Percentiles rank a stretch among this genome's conserved stretches.
phyloP scores from a whole-genome alignment of 2,888 invertebrate genomes.

The Cephonodes hylas region DNA sequence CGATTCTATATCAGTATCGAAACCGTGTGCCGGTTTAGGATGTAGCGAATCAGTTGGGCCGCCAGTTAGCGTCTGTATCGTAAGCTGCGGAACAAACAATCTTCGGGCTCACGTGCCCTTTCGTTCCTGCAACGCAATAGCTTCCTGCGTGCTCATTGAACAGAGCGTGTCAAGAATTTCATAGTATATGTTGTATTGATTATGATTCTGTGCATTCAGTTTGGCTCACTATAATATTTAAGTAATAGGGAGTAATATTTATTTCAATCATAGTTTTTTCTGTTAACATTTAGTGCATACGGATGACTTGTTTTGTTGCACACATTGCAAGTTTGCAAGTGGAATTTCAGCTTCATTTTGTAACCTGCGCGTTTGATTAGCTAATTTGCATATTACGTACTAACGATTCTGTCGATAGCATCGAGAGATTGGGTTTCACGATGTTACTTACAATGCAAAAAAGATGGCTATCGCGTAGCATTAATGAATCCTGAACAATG shows the following conservation, averaged over 20 bases:
- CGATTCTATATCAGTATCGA: not conserved
- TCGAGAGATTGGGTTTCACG: not conserved
- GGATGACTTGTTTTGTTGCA: not conserved
- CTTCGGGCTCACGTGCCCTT: not conserved
- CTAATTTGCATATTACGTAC: not conserved
- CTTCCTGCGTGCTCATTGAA: not conserved
- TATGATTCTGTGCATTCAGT: not conserved
- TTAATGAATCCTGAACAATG: slow-evolving; percentile 19
- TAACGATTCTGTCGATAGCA: not conserved
- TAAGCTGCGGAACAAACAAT: not conserved
- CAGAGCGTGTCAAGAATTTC: not conserved
- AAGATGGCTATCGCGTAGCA: slow-evolving; percentile 26
- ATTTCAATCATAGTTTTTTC: not conserved
- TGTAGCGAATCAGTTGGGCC: not conserved
- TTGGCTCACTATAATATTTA: not conserved
- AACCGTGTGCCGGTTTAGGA: not conserved
- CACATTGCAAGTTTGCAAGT: not conserved
- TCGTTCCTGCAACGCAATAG: not conserved
- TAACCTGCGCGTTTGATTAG: not conserved
- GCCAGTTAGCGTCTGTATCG: not conserved
- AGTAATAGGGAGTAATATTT: not conserved
- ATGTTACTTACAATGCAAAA: slow-evolving; percentile 7
- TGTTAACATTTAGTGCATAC: not conserved
- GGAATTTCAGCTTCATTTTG: not conserved
- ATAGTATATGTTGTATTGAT: not conserved